phyloP scores from a whole-genome alignment of 2,888 invertebrate genomes.

The Dryomyza anilis region DNA sequence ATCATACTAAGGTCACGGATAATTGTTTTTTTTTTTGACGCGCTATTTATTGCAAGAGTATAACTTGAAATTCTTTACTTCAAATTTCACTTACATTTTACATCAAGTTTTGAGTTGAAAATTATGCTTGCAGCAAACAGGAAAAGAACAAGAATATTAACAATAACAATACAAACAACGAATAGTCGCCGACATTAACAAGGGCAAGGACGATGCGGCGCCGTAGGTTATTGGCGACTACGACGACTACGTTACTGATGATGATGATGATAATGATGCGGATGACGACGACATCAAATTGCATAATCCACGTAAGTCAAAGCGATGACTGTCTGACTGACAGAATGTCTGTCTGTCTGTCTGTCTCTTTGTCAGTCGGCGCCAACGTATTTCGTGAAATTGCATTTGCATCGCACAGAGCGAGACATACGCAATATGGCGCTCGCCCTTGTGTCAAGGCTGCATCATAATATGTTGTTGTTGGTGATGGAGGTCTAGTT shows the following conservation, averaged over 20 bases:
- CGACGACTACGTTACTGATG: constrained; percentile 1
- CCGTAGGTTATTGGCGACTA: not conserved
- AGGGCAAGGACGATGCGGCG: not conserved
- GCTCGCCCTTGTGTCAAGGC: too few species aligned
- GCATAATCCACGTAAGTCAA: constrained; percentile 14
- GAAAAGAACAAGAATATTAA: not conserved
- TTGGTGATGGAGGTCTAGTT: not conserved
- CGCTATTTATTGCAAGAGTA: too few species aligned
- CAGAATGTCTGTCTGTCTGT: not conserved
- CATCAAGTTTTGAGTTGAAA: too few species aligned
- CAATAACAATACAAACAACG: not conserved
- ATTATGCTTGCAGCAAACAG: too few species aligned
- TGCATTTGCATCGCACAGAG: too few species aligned
- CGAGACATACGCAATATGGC: too few species aligned
- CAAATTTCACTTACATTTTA: too few species aligned
- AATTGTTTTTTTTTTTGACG: too few species aligned
- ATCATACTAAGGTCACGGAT: too few species aligned
- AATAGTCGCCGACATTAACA: not conserved
- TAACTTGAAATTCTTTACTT: too few species aligned
- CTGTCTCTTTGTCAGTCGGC: not conserved
- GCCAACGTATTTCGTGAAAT: too few species aligned
- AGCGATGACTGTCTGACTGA: not conserved
- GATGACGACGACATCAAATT: not conserved
- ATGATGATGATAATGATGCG: not conserved
- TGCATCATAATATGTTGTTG: constrained; percentile 9